Evolutionary conservation across 2,797 vertebrate genomes (phyloP), one percentile per base, ranked within the genome.

Genomic region (Dendrocincla tyrannina): DNA sequence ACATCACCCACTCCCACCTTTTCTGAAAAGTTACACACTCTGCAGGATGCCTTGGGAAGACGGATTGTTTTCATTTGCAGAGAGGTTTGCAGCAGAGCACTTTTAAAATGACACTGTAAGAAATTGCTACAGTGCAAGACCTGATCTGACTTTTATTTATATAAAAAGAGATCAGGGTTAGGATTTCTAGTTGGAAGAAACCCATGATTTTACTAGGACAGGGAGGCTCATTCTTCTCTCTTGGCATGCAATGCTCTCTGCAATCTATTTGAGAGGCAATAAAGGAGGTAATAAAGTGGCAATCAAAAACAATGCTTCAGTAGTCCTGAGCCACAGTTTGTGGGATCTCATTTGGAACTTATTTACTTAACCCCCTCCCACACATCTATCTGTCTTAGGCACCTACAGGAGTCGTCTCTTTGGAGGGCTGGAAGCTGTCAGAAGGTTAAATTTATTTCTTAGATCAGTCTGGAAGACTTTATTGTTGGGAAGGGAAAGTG

Each of bases 121-220:
- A 92, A 96, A 97, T 79, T 92, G 94, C 92, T 95, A 62, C 83
- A 75, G 84, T 90, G 91, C 67, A 93, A 95, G 94, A 96, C 92
- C 91, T 94, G 93, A 78, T 97, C 78, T 96, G 89, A 92, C 90
- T 97, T 96, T 96, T 96, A 95, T 97, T 97, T 97, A 92, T 96
- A 91, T 82, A 69, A 93, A 92, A 93, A 94, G 91, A 94, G 95
- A 95, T 95, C 91, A 91, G 60, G 88, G 91, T 96, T 96, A 96
- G 88, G 88, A 96, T 97, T 97, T 97, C 91, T 88, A 90, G 55
- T 80, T 96, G 95, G 96, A 97, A 96, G 75, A 96, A 93, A 88
- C 89, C 85, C 97, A 95, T 9, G 55, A 86, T 96, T 96, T 96
- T 94, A 95, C 81, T 94, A 88, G 89, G 85, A 91, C 44, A 91